Evolutionary conservation across 1,140 invertebrate genomes (phyloP).

Genomic region (Phocides pigmalion): DNA sequence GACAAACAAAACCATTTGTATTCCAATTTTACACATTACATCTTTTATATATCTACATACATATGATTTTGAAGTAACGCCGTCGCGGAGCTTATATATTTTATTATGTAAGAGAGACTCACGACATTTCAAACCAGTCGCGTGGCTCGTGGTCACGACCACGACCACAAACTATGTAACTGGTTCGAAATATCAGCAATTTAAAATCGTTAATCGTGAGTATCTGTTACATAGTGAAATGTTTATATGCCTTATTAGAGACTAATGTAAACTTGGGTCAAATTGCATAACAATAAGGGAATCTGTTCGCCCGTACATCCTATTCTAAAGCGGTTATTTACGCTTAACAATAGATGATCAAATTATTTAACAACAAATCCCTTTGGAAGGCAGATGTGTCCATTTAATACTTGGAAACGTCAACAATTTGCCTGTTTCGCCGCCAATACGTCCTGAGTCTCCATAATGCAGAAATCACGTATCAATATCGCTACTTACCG

Average conservation of each 20-base stretch:
- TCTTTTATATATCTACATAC: too few relatives aligned
- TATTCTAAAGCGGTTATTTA: slow-evolving; percentile 39
- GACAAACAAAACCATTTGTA: too few relatives aligned
- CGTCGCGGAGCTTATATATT: too few relatives aligned
- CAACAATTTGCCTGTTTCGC: slow-evolving; percentile 76
- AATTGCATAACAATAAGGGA: neutral
- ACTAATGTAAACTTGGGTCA: neutral
- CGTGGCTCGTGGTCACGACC: too few relatives aligned
- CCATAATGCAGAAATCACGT: slow-evolving; percentile 66
- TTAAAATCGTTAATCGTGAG: too few relatives aligned
- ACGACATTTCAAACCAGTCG: too few relatives aligned
- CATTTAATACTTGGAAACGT: slow-evolving; percentile 60
- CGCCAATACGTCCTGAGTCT: slow-evolving; percentile 54
- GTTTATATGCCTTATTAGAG: neutral
- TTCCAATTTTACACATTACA: too few relatives aligned
- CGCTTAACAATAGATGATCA: slow-evolving; percentile 49
- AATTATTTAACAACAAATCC: slow-evolving; percentile 57
- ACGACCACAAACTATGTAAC: too few relatives aligned
- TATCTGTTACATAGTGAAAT: too few relatives aligned
- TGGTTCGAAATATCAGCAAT: too few relatives aligned
- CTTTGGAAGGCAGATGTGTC: slow-evolving; percentile 60
- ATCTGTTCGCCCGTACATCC: slow-evolving; percentile 41
- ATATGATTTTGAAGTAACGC: too few relatives aligned
- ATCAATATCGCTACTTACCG: slow-evolving; percentile 71
- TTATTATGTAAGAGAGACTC: too few relatives aligned